These are phyloP conservation scores for Ochotona curzoniae DNA, from an alignment of 2,113 vertebrate genomes.

Conservation along the genomic window DNA sequence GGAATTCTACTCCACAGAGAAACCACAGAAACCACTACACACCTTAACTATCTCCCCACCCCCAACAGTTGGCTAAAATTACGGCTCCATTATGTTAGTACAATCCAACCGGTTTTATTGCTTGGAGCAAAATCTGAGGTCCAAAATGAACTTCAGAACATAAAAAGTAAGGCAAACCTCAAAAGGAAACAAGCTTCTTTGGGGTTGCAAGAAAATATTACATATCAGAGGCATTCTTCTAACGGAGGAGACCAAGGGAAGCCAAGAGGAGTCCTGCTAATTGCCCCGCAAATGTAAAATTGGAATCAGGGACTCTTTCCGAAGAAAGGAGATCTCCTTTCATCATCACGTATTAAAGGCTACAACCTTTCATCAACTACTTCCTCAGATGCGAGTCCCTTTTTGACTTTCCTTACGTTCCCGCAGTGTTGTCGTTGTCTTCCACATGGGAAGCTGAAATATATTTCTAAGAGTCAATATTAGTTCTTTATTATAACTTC, in stretches of 20 bases:
- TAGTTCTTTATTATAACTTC: background rate
- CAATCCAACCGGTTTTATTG: conserved; percentile 79
- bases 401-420: background rate
- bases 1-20: conserved; percentile 80
- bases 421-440: conserved; percentile 13
- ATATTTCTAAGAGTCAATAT: conserved; percentile 12
- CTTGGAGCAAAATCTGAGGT: conserved; percentile 83
- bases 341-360: conserved; percentile 78
- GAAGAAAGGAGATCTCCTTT: conserved; percentile 73
- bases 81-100: conserved; percentile 71
- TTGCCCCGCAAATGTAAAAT: conserved; percentile 75
- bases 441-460: conserved; percentile 26
- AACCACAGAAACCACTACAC: conserved; percentile 82
- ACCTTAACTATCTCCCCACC: conserved; percentile 79
- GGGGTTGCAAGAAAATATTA: conserved; percentile 80
- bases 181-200: conserved; percentile 78
- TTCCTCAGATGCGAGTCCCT: background rate
- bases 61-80: conserved; percentile 80
- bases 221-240: conserved; percentile 83
- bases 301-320: conserved; percentile 71
- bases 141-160: conserved; percentile 82
- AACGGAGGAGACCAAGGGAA: conserved; percentile 56
- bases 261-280: conserved; percentile 73
- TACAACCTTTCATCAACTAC: conserved; percentile 71
- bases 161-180: conserved; percentile 79